These are phyloP conservation scores for Mormyrops attenuatus DNA, from an alignment of 2,797 vertebrate genomes.

Conservation along the genomic window DNA sequence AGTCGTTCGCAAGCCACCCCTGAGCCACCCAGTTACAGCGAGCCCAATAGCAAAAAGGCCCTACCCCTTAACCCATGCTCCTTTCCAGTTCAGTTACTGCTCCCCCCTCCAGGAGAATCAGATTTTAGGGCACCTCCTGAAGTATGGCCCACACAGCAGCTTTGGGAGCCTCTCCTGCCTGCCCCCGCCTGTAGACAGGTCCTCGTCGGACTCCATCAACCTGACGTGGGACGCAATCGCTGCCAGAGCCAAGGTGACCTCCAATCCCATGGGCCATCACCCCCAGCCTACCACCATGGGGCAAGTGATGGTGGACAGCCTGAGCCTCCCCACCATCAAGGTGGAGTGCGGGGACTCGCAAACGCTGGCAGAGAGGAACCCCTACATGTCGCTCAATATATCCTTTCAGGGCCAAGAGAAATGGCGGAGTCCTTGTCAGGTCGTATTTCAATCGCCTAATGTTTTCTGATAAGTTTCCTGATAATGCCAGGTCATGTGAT, in stretches of 20 bases:
- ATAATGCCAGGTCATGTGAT: conserved; percentile 18
- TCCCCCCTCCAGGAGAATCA: conserved; percentile 66
- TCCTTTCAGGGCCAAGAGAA: conserved; percentile 68
- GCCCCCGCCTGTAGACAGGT: conserved; percentile 53
- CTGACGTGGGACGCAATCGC: conserved; percentile 67
- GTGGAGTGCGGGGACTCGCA: conserved; percentile 65
- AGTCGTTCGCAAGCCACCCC: conserved; percentile 56
- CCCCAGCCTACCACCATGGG: conserved; percentile 50
- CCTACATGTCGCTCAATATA: conserved; percentile 77
- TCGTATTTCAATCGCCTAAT: not conserved
- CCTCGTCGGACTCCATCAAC: conserved; percentile 59
- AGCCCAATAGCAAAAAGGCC: conserved; percentile 61
- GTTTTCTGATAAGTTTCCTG: conserved; percentile 27
- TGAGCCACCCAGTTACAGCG: conserved; percentile 51
- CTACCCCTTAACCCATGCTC: conserved; percentile 55
- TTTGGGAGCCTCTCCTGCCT: conserved; percentile 56
- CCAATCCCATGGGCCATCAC: conserved; percentile 66
- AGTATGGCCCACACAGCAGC: conserved; percentile 56
- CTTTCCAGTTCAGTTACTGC: conserved; percentile 60
- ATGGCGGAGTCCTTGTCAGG: not conserved
- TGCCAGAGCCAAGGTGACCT: conserved; percentile 62
- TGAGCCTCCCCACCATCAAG: conserved; percentile 69
- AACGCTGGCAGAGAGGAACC: conserved; percentile 52
- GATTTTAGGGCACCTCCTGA: conserved; percentile 73
- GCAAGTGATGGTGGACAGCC: conserved; percentile 52